Percentiles rank a stretch among this genome's conserved stretches.
Conservation (phyloP, 2,113 vertebrate species). For the Actenoides lindsayi region DNA sequence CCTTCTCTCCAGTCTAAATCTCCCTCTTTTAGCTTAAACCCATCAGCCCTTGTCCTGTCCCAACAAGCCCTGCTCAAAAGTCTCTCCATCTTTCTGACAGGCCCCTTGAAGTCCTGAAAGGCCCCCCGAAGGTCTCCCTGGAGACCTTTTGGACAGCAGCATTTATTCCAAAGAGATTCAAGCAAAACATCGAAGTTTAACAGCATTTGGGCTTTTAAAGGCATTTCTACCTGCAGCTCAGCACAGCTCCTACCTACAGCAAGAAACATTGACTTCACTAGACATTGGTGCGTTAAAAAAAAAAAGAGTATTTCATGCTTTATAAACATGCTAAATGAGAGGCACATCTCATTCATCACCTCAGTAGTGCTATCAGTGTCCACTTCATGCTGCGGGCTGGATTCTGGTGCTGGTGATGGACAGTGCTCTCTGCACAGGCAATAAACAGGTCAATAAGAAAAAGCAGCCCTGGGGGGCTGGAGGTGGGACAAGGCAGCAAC, state of each 20-base stretch:
- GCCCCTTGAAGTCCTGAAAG: not conserved
- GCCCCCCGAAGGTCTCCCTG: not conserved
- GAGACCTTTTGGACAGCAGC: not conserved
- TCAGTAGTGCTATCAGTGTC: not conserved
- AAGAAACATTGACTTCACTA: not conserved
- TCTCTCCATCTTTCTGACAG: not conserved
- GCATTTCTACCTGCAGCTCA: not conserved
- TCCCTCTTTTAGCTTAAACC: too few relatives aligned
- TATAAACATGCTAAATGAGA: not conserved
- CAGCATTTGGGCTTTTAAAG: not conserved
- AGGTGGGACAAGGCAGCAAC: not conserved
- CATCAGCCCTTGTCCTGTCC: too few relatives aligned
- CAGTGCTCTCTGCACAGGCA: not conserved
- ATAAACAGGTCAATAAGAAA: not conserved
- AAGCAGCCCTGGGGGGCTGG: not conserved
- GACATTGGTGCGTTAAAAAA: not conserved
- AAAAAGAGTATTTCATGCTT: not conserved
- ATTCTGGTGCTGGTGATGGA: not conserved
- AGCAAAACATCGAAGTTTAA: not conserved
- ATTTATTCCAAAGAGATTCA: not conserved
- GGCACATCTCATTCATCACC: not conserved
- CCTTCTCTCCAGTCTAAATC: too few relatives aligned
- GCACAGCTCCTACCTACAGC: not conserved
- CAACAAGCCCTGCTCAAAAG: too few relatives aligned
- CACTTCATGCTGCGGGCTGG: not conserved